phyloP scores from a whole-genome alignment of 1,140 invertebrate species.

The Euwallacea fornicatus region DNA sequence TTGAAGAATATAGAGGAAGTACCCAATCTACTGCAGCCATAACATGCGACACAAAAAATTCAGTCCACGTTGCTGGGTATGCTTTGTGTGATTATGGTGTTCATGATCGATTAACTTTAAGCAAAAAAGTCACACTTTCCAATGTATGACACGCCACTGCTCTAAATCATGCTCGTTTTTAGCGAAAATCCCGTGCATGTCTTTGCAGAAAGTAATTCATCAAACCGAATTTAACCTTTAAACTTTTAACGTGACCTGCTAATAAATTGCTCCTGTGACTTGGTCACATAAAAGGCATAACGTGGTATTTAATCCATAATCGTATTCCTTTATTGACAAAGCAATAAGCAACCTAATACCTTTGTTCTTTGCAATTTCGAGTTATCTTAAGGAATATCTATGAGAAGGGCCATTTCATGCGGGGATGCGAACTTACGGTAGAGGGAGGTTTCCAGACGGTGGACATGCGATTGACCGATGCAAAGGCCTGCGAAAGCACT shows the following conservation, averaged over 20 bases:
- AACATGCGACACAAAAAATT: background rate
- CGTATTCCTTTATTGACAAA: slow-evolving; percentile 39
- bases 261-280: slow-evolving; percentile 33
- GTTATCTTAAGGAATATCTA: slow-evolving; percentile 35
- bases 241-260: slow-evolving; percentile 17
- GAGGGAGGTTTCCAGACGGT: slow-evolving; percentile 43
- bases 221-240: slow-evolving; percentile 22
- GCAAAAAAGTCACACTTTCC: no score
- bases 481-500: slow-evolving; percentile 10
- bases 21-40: slow-evolving; percentile 10
- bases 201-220: slow-evolving; percentile 10
- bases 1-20: slow-evolving; percentile 35
- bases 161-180: slow-evolving; percentile 1
- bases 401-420: slow-evolving; percentile 30
- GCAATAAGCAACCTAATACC: slow-evolving; percentile 38
- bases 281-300: slow-evolving; percentile 24
- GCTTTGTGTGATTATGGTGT: no score
- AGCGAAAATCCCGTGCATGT: slow-evolving; percentile 11
- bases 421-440: slow-evolving; percentile 39
- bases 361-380: slow-evolving; percentile 40
- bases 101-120: no score
- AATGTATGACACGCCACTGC: background rate
- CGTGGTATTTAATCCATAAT: slow-evolving; percentile 37
- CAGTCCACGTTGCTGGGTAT: no score
- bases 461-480: slow-evolving; percentile 42